Evolutionary conservation across 2,113 vertebrate species (phyloP), one percentile per base, ranked within the genome.

Genomic region (Hippocampus abdominalis): DNA sequence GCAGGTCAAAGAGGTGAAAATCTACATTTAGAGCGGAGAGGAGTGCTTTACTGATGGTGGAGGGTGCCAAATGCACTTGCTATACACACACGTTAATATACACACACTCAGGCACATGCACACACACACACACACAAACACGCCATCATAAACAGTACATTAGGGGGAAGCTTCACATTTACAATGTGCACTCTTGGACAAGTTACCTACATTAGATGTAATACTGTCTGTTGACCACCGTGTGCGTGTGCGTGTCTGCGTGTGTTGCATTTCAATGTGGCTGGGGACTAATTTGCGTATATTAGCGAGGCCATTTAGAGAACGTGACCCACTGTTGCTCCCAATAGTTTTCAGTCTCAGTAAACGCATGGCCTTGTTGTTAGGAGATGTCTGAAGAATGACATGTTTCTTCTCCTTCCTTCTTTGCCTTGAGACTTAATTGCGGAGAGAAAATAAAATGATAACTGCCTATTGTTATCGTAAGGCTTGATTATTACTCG

Each of bases 1-100:
- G 68, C 64, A 69, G 88, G 83, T 87, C 84, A 83, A 73, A 32
- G 65, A 79, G 89, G 87, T 88, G 79, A 87, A 86, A 87, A 86
- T 90, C 82, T 86, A 76, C 86, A 89, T 90, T 84, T 64, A 71
- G 72, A 72, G 72, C 40, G 65, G 46, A 81, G 76, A 83, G 64
- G 59, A 70, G 70, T 71, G 74, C 83, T 81, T 66, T 79, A 74
- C 73, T 71, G 62, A 72, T 56, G 63, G 62, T 70, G 73, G 76
- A 79, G n/a, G 84, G 73, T 76, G 81, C 85, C 78, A 73, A 82
- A 75, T 83, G 78, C 78, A 56, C 71, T 61, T 72, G 75, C 61
- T 54, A 61, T 59, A 76, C 56, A 66, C 11, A 16, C 4, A 12
- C n/a, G 44, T 42, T 67, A 46, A 71, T 3, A 48, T 25, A 61